Percentiles rank a stretch among this genome's conserved stretches.
Evolutionary conservation across 1,140 invertebrate species (phyloP).

Genomic region (Drosophila ercepeae): DNA sequence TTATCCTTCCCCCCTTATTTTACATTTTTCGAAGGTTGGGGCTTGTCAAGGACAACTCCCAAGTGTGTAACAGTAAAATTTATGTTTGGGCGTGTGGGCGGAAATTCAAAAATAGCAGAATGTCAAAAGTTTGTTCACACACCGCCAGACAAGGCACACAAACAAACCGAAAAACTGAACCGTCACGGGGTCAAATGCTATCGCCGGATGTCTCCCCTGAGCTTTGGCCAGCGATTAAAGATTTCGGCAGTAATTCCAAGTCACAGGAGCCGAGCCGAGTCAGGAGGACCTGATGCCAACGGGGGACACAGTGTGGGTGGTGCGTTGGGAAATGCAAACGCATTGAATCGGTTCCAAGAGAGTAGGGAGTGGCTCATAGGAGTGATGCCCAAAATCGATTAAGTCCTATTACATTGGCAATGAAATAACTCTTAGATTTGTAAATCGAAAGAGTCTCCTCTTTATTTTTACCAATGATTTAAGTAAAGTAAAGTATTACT

Average conservation of each 20-base stretch:
- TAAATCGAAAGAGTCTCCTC: not conserved
- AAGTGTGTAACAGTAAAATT: constrained; percentile 36
- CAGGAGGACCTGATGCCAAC: constrained; percentile 24
- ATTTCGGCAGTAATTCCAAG: constrained; percentile 45
- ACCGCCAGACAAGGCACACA: constrained; percentile 15
- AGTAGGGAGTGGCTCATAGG: too few relatives aligned
- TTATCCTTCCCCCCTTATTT: not conserved
- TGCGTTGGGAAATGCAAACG: constrained; percentile 28
- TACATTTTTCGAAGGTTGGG: not conserved
- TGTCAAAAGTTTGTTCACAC: constrained; percentile 47
- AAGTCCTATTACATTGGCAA: not conserved
- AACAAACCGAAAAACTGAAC: constrained; percentile 35
- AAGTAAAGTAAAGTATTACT: too few relatives aligned
- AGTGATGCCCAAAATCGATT: constrained; percentile 17
- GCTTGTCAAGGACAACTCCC: constrained; percentile 47
- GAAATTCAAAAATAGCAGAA: constrained; percentile 54
- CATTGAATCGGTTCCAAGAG: not conserved
- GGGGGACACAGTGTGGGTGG: constrained; percentile 31
- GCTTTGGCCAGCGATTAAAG: constrained; percentile 74
- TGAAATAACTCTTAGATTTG: not conserved
- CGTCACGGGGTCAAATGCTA: constrained; percentile 68
- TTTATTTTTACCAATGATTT: too few relatives aligned
- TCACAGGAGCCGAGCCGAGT: constrained; percentile 15
- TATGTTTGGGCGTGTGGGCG: constrained; percentile 44
- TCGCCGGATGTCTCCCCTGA: constrained; percentile 67